Evolutionary conservation across 2,113 vertebrate species (phyloP).

Genomic region (Barbus barbus): DNA sequence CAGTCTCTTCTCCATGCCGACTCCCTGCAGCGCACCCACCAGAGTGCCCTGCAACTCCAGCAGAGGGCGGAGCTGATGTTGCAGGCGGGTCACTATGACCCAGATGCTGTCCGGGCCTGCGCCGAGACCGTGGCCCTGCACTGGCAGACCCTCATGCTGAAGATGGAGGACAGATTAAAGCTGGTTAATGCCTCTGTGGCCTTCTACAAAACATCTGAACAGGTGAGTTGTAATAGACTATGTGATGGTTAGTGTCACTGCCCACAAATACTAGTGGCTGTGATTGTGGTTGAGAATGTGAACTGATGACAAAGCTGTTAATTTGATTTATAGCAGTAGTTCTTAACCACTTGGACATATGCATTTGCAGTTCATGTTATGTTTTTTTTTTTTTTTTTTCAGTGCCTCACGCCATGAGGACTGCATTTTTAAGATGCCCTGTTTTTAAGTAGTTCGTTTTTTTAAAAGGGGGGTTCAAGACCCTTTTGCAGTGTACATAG

Average conservation of each 20-base stretch:
- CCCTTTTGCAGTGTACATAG: too few species aligned
- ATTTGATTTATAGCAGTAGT: too few species aligned
- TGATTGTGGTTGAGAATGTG: background rate
- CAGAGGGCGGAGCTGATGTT: constrained; percentile 95
- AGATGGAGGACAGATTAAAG: constrained; percentile 97
- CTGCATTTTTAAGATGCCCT: background rate
- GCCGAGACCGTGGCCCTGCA: constrained; percentile 96
- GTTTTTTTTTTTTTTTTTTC: too few species aligned
- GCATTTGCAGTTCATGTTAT: background rate
- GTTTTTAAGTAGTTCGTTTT: too few species aligned
- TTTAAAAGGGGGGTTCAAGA: too few species aligned
- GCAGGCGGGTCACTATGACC: constrained; percentile 93
- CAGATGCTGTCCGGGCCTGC: constrained; percentile 91
- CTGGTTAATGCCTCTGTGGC: constrained; percentile 96
- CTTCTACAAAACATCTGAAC: constrained; percentile 98
- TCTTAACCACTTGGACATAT: background rate
- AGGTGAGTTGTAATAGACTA: constrained; percentile 76
- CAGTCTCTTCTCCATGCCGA: constrained; percentile 97
- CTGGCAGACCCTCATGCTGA: constrained; percentile 98
- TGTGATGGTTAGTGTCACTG: background rate
- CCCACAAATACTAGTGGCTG: background rate
- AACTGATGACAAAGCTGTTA: background rate
- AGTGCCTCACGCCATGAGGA: background rate
- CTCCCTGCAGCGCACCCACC: constrained; percentile 98
- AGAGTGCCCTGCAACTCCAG: constrained; percentile 97